Evolutionary conservation across 2,888 invertebrate genomes (phyloP).

Genomic region (Parochlus steinenii): DNA sequence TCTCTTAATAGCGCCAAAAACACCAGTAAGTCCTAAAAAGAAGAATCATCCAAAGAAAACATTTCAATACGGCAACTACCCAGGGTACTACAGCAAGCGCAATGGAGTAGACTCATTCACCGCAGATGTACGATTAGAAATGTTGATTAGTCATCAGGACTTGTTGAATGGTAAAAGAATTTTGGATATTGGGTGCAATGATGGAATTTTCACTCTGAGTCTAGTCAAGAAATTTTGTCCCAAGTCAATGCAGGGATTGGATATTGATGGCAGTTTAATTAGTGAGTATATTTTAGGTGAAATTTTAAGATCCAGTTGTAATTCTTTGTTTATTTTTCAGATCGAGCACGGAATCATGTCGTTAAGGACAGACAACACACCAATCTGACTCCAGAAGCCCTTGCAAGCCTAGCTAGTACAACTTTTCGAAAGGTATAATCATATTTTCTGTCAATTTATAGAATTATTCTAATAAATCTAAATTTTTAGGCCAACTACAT

Average conservation of each 20-base stretch:
- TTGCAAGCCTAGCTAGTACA: too few species aligned
- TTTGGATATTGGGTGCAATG: constrained; percentile 80
- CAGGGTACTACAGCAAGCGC: not conserved
- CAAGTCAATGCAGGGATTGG: constrained; percentile 57
- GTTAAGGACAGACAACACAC: too few species aligned
- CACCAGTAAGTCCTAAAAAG: too few species aligned
- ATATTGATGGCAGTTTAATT: constrained; percentile 65
- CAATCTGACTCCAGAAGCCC: too few species aligned
- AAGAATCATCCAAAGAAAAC: too few species aligned
- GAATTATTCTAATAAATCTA: not conserved
- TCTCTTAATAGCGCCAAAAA: too few species aligned
- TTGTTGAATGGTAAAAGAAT: constrained; percentile 58
- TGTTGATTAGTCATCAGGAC: constrained; percentile 42
- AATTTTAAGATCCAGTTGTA: not conserved
- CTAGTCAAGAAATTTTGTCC: constrained; percentile 57
- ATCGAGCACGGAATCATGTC: too few species aligned
- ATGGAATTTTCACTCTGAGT: constrained; percentile 61
- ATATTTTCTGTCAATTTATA: too few species aligned
- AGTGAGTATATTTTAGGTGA: constrained; percentile 21
- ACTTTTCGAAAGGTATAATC: too few species aligned
- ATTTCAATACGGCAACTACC: too few species aligned
- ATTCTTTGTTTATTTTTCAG: not conserved
- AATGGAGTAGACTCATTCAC: not conserved
- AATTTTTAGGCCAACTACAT: constrained; percentile 59
- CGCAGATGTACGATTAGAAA: constrained; percentile 50